Percentiles rank a stretch among this genome's conserved stretches.
phyloP scores from a whole-genome alignment of 2,113 vertebrate species.

The Proteles cristata region DNA sequence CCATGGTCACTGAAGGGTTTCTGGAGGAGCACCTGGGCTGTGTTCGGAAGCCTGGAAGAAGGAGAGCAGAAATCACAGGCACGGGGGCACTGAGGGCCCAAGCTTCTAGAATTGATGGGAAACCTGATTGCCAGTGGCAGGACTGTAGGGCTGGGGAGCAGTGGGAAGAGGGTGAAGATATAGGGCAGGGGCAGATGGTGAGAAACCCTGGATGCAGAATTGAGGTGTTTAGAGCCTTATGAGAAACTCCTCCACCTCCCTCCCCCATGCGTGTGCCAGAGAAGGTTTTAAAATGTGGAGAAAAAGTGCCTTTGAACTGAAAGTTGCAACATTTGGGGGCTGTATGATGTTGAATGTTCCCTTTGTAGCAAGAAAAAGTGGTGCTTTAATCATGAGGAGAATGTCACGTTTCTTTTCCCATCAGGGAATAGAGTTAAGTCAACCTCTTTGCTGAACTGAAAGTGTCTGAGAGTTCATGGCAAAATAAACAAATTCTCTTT shows the following conservation, averaged over 20 bases:
- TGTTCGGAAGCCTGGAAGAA: neutral
- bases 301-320: neutral
- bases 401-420: slow-evolving; percentile 1
- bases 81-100: neutral
- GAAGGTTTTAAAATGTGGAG: neutral
- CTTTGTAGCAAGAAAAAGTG: neutral
- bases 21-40: neutral
- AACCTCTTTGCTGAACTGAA: slow-evolving; percentile 33
- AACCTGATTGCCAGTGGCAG: neutral
- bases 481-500: slow-evolving; percentile 40
- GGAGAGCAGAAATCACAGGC: neutral
- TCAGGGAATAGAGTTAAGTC: neutral
- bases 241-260: neutral
- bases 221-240: neutral
- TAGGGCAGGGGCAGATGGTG: neutral
- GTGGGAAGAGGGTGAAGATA: neutral
- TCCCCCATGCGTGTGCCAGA: neutral
- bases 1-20: neutral
- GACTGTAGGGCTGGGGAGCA: neutral
- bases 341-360: neutral
- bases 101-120: neutral
- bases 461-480: neutral
- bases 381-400: slow-evolving; percentile 40
- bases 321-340: neutral
- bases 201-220: neutral